Percentiles rank a stretch among this genome's conserved stretches.
phyloP scores from a whole-genome alignment of 2,113 vertebrate genomes.

The Todiramphus saurophagus region DNA sequence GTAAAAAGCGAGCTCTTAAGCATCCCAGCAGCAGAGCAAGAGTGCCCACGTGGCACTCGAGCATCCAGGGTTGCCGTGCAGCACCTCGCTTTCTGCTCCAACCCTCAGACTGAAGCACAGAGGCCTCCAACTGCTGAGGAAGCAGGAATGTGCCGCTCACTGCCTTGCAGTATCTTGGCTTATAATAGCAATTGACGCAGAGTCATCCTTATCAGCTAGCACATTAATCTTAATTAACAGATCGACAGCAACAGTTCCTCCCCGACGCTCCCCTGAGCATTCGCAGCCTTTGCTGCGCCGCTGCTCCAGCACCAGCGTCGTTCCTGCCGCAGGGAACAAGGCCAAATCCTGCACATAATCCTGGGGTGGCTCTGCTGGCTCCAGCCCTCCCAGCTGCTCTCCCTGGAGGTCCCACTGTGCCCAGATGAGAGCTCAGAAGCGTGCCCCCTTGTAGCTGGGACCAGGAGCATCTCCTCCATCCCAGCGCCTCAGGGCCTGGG shows the following conservation, averaged over 20 bases:
- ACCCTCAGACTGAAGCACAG: not conserved
- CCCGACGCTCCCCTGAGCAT: constrained; percentile 43
- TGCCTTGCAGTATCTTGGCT: constrained; percentile 33
- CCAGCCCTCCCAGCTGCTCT: not conserved
- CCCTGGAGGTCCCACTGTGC: not conserved
- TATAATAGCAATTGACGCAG: constrained; percentile 10
- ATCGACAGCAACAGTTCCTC: constrained; percentile 63
- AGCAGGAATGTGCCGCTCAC: not conserved
- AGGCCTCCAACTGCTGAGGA: constrained; percentile 4
- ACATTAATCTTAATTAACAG: constrained; percentile 73
- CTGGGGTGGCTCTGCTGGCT: not conserved
- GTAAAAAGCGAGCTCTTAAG: rapidly evolving
- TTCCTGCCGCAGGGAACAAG: rapidly evolving
- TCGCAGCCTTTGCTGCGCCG: not conserved
- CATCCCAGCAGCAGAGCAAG: not conserved
- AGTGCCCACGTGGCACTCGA: rapidly evolving
- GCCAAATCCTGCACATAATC: not conserved
- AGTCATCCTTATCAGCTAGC: constrained; percentile 70
- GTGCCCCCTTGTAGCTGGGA: rapidly evolving
- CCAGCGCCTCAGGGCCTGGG: rapidly evolving
- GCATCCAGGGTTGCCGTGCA: rapidly evolving
- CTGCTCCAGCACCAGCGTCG: not conserved
- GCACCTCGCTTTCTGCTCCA: not conserved
- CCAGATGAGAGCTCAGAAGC: not conserved
- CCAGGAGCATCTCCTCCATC: not conserved